Evolutionary conservation across 2,888 invertebrate genomes (phyloP), one percentile per base, ranked within the genome.

Genomic region (Aporophyla lueneburgensis): DNA sequence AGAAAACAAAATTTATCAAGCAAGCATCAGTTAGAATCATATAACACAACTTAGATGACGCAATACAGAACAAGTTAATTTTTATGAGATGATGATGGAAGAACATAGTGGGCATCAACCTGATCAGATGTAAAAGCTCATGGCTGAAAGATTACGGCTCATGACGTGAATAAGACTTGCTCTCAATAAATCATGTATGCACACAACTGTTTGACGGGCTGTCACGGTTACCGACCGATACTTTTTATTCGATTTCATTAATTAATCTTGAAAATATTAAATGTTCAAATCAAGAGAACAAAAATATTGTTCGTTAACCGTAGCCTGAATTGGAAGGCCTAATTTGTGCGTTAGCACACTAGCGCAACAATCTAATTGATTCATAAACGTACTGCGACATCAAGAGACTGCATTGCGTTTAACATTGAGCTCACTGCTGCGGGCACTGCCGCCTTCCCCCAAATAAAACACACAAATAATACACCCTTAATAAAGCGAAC

Each of bases 401-500:
- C 96, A 90, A 95, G 94, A 92, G 97, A 97, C 97, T 97, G 97
- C 95, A 97, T 97, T 96, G 98, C 97, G 97, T 97, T 97, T 97
- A 98, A 97, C 97, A 98, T 97, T 96, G 98, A 97, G 96, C 97
- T 97, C 97, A 98, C 97, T 96, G 97, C 97, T 95, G 97, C 97
- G 95, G 98, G 98, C 96, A 97, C 97, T 96, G 97, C 97, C 96
- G 97, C 97, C 97, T 97, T 97, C 97, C 93, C 95, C 94, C 94
- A 94, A 94, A 95, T 94, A 95, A 95, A 95, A 95, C 93, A 95
- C 93, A 95, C 94, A 95, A 95, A 96, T 94, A 95, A 93, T 91
- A 94, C 92, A 93, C 92, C 93, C 93, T 94, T 93, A 93, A 92
- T 92, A 91, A 89, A 90, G 89, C 88, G 73, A 81, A 88, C 87